Percentiles rank a stretch among this genome's conserved stretches.
These are phyloP conservation scores for Peromyscus polionotus DNA, from an alignment of 2,113 vertebrate species.

Conservation along the genomic window DNA sequence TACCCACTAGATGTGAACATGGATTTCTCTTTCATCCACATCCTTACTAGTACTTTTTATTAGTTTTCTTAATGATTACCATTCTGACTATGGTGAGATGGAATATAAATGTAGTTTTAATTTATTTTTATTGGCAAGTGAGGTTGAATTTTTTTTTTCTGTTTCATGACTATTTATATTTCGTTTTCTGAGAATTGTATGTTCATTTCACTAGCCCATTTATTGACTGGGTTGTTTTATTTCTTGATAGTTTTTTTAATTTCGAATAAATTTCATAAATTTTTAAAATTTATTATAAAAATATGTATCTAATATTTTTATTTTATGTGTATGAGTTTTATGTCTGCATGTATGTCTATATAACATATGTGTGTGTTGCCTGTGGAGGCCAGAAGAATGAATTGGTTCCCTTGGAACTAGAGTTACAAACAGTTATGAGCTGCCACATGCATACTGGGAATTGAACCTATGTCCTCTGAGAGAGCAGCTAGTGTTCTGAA, in stretches of 20 bases:
- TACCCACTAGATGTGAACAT: background rate
- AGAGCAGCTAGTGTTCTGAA: background rate
- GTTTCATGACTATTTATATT: background rate
- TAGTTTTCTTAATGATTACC: background rate
- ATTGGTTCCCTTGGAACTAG: background rate
- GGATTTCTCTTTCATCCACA: background rate
- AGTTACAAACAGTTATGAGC: background rate
- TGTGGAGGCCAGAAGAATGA: background rate
- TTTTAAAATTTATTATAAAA: background rate
- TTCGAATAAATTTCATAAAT: background rate
- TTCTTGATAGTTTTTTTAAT: background rate
- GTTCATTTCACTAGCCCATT: background rate
- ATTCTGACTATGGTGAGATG: background rate
- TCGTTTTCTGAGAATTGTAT: background rate
- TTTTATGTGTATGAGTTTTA: background rate
- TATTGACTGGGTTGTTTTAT: background rate
- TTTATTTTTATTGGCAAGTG: background rate
- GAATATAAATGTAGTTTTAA: background rate
- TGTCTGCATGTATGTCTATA: background rate
- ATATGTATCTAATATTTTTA: background rate
- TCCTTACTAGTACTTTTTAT: background rate
- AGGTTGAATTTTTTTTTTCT: background rate
- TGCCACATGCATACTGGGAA: background rate
- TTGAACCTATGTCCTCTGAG: background rate
- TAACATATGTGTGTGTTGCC: background rate